Evolutionary conservation across 1,140 invertebrate species (phyloP), one percentile per base, ranked within the genome.

Genomic region (Bombus turneri): DNA sequence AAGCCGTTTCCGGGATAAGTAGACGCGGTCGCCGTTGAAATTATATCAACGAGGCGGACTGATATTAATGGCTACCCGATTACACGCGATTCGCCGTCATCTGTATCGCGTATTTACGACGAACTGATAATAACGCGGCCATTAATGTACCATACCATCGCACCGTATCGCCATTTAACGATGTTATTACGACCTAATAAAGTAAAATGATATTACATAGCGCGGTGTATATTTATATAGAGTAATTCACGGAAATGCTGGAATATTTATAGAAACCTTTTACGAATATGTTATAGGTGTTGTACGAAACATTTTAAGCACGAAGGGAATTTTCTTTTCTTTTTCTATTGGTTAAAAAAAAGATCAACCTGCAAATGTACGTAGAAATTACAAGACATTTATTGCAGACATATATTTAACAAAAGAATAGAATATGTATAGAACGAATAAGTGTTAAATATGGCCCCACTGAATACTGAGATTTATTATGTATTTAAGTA

Each of bases 1-100:
- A 94, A 94, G 93, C 94, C 69, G 84, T 93, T 95, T 95, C 94
- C 94, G 94, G 94, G 93, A 89, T 84, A 82, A 88, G 59, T 66
- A 75, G 22, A 25, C 31, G 47, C 59, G 73, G 66, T 25, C 34
- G 68, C 68, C 80, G 74, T 69, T 85, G 73, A 91, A 92, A 90
- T 86, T 84, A 91, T 78, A 90, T 84, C 88, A 81, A 83, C 74
- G 77, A 88, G 90, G 87, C 85, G 86, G 86, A 91, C 89, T 90
- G 87, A 91, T 90, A 93, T 91, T 92, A 93, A 92, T 85, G 87
- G 75, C 80, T 34, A 64, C 34, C 71, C 43, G 86, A 90, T 89
- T 85, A 90, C 68, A 71, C 39, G 64, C 71, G 71, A 82, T 34
- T n/a, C 47, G 53, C n/a, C 73, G 76, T 62, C 80, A 62, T 69